Evolutionary conservation across 2,888 invertebrate species (phyloP).

Genomic region (Drosophila colorata): DNA sequence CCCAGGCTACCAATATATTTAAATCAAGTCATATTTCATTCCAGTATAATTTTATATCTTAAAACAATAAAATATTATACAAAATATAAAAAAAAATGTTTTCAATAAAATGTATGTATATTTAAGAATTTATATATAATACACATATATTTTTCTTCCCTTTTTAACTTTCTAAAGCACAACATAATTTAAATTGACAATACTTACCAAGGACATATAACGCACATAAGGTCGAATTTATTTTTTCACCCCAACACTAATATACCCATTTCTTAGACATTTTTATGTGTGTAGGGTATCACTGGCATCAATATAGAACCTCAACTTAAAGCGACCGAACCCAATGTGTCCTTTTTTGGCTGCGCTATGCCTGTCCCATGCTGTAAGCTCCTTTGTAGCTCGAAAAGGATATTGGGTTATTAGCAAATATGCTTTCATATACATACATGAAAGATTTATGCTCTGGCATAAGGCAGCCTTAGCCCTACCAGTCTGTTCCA

Average conservation of each 20-base stretch:
- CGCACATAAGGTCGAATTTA: too few relatives aligned
- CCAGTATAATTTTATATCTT: too few relatives aligned
- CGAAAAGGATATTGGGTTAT: slow-evolving; percentile 73
- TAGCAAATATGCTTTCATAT: slow-evolving; percentile 76
- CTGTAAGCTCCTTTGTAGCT: slow-evolving; percentile 39
- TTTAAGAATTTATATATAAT: too few relatives aligned
- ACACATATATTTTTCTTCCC: too few relatives aligned
- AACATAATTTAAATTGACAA: too few relatives aligned
- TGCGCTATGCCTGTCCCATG: slow-evolving; percentile 23
- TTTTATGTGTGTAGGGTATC: background rate
- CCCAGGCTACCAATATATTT: background rate
- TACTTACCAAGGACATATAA: too few relatives aligned
- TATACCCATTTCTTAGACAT: background rate
- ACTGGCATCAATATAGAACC: background rate
- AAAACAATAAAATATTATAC: too few relatives aligned
- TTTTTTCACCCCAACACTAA: too few relatives aligned
- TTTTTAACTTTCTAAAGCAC: too few relatives aligned
- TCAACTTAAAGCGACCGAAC: slow-evolving; percentile 1
- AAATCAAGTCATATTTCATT: background rate
- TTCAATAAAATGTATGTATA: too few relatives aligned
- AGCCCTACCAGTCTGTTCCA: slow-evolving; percentile 1
- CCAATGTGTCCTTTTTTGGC: slow-evolving; percentile 56
- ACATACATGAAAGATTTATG: slow-evolving; percentile 76
- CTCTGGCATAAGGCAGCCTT: slow-evolving; percentile 42
- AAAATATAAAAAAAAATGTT: too few relatives aligned